Base-by-base conservation (phyloP, 30 jellyfish, hydroid and myxozoan species). In the Phacellophora camtschatica region DNA sequence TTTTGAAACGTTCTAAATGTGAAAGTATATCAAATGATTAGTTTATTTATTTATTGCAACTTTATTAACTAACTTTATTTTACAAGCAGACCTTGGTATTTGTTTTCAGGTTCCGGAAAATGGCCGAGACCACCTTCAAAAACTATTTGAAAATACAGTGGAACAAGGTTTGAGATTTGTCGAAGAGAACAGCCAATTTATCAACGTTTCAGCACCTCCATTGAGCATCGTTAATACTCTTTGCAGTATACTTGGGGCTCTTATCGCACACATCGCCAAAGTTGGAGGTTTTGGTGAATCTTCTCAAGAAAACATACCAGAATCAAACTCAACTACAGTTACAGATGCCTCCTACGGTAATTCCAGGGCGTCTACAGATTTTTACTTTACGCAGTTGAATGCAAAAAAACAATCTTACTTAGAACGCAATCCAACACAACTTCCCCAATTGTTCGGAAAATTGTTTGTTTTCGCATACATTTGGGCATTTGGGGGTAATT, bases 401-500 rank as follows among this genome's bases (percentile, higher is more conserved):
- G 45, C 49, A 42, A 69, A 59, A 68, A 83, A 83, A 37, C 88
- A 70, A 30, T 33, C 51, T n/a, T 81, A 37, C 24, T 45, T 88
- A 37, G 83, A 80, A 69, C 51, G 56, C 13, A 70, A 88, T 19
- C 97, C 97, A 18, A 34, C 74, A 0, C 81, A 68, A 5, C 33
- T 88, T 13, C 73, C 81, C 35, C 86, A 65, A 64, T 36, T 90
- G 4, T 53, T 90, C 68, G 81, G 76, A 11, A 90, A 83, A 48
- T 39, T 90, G 64, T 90, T 23, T 32, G 76, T 77, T 12, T 90
- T 90, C 54, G 83, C 96, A 1, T 90, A 62, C 70, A 43, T 83
- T 41, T 90, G 97, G 97, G 78, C 97, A 13, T 82, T 90, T 61
- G 96, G 96, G 32, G 96, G 96, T 5, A 88, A 90, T 51, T 83